phyloP scores from a whole-genome alignment of 1,140 invertebrate species.

The Macrotrachela quadricornifera region DNA sequence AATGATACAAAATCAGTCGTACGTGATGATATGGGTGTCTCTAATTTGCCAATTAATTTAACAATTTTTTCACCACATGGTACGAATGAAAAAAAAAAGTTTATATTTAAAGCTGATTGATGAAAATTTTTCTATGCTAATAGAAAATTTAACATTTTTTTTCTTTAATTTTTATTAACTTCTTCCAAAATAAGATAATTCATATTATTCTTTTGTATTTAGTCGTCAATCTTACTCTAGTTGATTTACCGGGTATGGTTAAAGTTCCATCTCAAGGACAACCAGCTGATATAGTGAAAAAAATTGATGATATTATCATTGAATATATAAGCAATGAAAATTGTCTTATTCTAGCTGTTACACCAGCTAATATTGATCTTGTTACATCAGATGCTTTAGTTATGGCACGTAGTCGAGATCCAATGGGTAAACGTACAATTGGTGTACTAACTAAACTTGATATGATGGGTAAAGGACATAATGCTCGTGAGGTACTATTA shows the following conservation, averaged over 20 bases:
- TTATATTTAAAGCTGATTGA: too few relatives aligned
- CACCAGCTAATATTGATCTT: conserved; percentile 35
- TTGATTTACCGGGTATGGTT: conserved; percentile 32
- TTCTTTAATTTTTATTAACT: too few relatives aligned
- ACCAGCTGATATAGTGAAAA: conserved; percentile 28
- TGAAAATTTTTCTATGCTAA: too few relatives aligned
- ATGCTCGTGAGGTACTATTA: conserved; percentile 88
- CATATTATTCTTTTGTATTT: too few relatives aligned
- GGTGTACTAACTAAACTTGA: conserved; percentile 98
- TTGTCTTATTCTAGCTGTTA: conserved; percentile 35
- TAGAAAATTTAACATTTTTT: too few relatives aligned
- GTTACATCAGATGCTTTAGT: conserved; percentile 37
- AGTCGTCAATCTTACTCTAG: conserved; percentile 28
- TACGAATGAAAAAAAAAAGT: too few relatives aligned
- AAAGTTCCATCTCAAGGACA: conserved; percentile 32
- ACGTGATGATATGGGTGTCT: conserved; percentile 92
- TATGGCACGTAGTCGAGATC: conserved; percentile 36
- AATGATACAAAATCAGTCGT: conserved; percentile 88
- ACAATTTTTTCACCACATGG: conserved; percentile 88
- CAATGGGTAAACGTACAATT: conserved; percentile 57
- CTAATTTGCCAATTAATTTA: conserved; percentile 89
- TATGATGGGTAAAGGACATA: conserved; percentile 98
- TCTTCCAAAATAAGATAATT: too few relatives aligned
- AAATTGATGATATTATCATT: conserved; percentile 29
- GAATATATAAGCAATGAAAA: conserved; percentile 34